Base-by-base conservation (phyloP, 2,888 invertebrate species). In the Petrolisthes cinctipes region DNA sequence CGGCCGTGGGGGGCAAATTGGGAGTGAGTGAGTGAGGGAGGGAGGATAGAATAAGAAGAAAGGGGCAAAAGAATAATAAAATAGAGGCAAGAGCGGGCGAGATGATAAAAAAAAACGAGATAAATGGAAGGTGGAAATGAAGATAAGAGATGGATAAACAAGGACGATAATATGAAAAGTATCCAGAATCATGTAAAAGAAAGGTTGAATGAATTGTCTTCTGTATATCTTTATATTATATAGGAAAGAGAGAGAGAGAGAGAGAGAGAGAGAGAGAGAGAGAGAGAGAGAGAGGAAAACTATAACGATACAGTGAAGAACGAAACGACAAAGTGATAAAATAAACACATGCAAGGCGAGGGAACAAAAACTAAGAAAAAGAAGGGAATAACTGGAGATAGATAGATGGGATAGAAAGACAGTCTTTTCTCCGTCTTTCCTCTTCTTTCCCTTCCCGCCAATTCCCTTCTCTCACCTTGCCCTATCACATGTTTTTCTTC, bases 401-500 rank as follows among this genome's bases (percentile, higher is more conserved):
- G 37, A 5, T 1, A 23, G 14, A 23, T 6, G 6, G 20, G 20
- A 75, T 75, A 17, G 61, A 61, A 14, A 17, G 1, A 61, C 17
- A 61, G 17, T 14, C 17, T 14, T 81, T 51, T 66, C 81, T 78
- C 51, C 14, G 3, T n/a, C 61, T 23, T 20, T 3, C 66, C 57
- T 61, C 17, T 51, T 66, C 23, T 17, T 17, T 20, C 57, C 23
- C 71, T n/a, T n/a, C 71, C 20, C 71, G 1, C 20, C 20, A 11
- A n/a, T n/a, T 71, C 71, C 71, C 20, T 71, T 20, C n/a, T n/a
- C n/a, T 20, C n/a, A 6, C n/a, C 71, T 71, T 20, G 4, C 4
- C 14, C 81, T 57, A 56, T 81, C 57, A 17, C 81, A 11, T 56
- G 17, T 80, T 57, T 79, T 5, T 80, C 57, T 56, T 20, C 56